Evolutionary conservation across 2,888 invertebrate species (phyloP).

Genomic region (Eledone cirrhosa): DNA sequence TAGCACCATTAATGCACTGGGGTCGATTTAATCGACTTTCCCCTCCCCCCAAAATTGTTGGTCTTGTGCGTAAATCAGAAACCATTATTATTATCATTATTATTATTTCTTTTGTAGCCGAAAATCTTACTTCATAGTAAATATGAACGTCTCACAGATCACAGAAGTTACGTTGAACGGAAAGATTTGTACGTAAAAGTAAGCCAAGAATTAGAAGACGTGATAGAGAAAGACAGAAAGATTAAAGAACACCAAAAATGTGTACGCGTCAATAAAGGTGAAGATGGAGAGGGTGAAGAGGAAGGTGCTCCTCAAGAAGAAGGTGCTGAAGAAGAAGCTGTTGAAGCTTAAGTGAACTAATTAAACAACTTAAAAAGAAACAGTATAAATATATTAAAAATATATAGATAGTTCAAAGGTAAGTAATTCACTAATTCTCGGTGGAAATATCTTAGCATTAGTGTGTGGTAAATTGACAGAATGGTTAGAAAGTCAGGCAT

Average conservation of each 20-base stretch:
- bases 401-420: too few species aligned
- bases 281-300: not conserved
- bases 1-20: too few species aligned
- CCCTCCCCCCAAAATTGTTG: too few species aligned
- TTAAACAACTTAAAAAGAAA: too few species aligned
- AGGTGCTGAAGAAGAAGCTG: not conserved
- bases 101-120: constrained; percentile 46
- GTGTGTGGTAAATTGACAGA: too few species aligned
- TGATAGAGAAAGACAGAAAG: not conserved
- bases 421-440: too few species aligned
- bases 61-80: too few species aligned
- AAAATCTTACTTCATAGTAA: constrained; percentile 66
- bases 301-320: not conserved
- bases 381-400: too few species aligned
- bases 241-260: not conserved
- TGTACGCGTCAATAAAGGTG: not conserved
- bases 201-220: constrained; percentile 36
- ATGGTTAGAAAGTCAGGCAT: too few species aligned
- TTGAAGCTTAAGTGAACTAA: not conserved
- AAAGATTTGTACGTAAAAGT: constrained; percentile 56
- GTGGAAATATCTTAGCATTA: too few species aligned
- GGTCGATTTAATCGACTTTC: too few species aligned
- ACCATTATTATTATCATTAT: not conserved
- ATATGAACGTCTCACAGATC: constrained; percentile 66
- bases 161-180: constrained; percentile 60